These are phyloP conservation scores for Nineta flava DNA, from an alignment of 2,888 invertebrate species.

Conservation along the genomic window DNA sequence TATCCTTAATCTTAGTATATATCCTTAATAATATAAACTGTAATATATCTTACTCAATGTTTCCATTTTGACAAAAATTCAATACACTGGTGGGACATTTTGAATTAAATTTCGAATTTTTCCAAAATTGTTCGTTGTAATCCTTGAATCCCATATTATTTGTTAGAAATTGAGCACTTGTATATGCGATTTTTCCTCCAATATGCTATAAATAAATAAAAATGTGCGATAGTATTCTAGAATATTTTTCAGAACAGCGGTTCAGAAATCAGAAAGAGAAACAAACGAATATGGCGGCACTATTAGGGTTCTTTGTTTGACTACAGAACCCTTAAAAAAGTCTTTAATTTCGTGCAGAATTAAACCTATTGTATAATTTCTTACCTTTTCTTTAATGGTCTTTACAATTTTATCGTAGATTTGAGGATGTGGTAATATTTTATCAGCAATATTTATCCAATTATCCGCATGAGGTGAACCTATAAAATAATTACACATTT, in stretches of 20 bases:
- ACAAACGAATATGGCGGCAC: too few species aligned
- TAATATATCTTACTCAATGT: background rate
- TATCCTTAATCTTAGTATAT: too few species aligned
- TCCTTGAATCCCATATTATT: background rate
- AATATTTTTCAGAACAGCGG: too few species aligned
- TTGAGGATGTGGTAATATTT: constrained; percentile 34
- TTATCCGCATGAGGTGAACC: constrained; percentile 39
- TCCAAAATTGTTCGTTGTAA: background rate
- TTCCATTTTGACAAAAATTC: background rate
- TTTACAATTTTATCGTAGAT: constrained; percentile 17
- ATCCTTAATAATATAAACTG: too few species aligned
- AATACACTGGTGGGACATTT: background rate
- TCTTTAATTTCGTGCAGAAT: too few species aligned
- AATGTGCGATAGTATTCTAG: background rate
- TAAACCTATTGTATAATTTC: background rate
- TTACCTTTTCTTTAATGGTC: constrained; percentile 19
- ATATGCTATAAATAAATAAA: background rate
- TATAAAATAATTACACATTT: constrained; percentile 15
- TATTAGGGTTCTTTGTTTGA: too few species aligned
- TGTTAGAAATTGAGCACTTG: background rate
- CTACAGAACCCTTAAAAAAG: too few species aligned
- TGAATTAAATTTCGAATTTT: background rate
- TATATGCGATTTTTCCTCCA: background rate
- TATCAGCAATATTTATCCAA: constrained; percentile 40
- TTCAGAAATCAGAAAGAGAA: too few species aligned